A percentile compares a stretch with the other conserved stretches of the same genome.
Evolutionary conservation across 2,888 invertebrate species (phyloP).

Genomic region (Athalia circularis): DNA sequence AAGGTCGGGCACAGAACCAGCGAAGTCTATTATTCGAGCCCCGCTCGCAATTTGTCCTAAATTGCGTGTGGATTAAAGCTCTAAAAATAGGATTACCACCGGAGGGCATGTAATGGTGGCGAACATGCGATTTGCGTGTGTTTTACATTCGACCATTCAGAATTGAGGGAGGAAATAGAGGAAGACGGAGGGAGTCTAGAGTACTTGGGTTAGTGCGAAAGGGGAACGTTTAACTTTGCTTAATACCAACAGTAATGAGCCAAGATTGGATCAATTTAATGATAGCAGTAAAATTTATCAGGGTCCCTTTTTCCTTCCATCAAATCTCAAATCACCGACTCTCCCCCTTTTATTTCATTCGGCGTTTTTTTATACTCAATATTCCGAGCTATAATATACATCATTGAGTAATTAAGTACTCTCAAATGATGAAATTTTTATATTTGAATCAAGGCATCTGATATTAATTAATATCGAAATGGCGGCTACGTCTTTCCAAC

Average conservation of each 20-base stretch:
- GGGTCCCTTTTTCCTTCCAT: constrained; percentile 29
- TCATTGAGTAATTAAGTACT: no score
- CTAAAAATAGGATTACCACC: constrained; percentile 44
- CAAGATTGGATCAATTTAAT: constrained; percentile 59
- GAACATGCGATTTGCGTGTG: constrained; percentile 37
- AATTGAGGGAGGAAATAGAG: not conserved
- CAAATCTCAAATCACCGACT: constrained; percentile 19
- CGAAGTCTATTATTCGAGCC: constrained; percentile 29
- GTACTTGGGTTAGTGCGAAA: not conserved
- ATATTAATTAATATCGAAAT: no score
- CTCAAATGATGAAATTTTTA: no score
- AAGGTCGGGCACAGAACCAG: constrained; percentile 11
- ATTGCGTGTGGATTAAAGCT: constrained; percentile 38
- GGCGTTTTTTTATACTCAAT: not conserved
- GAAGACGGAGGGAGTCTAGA: constrained; percentile 16
- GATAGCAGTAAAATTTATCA: constrained; percentile 55
- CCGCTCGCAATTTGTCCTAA: constrained; percentile 36
- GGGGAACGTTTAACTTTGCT: constrained; percentile 42
- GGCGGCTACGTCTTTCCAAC: no score
- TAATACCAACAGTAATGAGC: constrained; percentile 51
- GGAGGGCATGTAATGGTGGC: constrained; percentile 32
- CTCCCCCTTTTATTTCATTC: not conserved
- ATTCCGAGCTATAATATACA: not conserved
- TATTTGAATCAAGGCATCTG: no score
- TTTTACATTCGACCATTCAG: constrained; percentile 18